Evolutionary conservation across 2,797 vertebrate genomes (phyloP).

Genomic region (Argentina silus): DNA sequence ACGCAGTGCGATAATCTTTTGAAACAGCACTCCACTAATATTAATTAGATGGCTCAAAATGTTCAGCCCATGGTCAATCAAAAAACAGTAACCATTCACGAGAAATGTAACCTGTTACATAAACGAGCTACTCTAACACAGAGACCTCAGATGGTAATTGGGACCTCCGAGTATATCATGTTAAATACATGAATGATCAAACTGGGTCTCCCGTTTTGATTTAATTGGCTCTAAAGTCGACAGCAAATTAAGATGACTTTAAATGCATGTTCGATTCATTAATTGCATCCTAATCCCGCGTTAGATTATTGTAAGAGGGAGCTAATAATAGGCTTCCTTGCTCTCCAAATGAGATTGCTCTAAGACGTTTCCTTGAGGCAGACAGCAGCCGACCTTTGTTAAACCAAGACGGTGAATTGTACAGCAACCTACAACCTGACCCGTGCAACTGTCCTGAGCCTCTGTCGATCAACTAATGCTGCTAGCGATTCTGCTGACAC

Average conservation of each 20-base stretch:
- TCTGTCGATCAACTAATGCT: constrained; percentile 64
- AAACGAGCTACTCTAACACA: not conserved
- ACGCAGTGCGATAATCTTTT: not conserved
- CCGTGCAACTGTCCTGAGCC: constrained; percentile 51
- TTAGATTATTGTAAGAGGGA: constrained; percentile 48
- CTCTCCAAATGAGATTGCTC: constrained; percentile 70
- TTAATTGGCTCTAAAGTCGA: not conserved
- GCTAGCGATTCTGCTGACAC: constrained; percentile 53
- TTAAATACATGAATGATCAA: too few species aligned
- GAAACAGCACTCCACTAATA: not conserved
- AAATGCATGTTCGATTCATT: constrained; percentile 46
- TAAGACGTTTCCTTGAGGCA: constrained; percentile 69
- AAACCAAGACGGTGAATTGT: constrained; percentile 65
- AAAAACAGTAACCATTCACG: not conserved
- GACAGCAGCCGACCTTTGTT: constrained; percentile 72
- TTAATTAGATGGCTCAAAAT: too few species aligned
- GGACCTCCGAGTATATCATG: too few species aligned
- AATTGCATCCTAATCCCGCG: constrained; percentile 54
- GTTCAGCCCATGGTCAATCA: not conserved
- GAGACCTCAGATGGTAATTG: not conserved
- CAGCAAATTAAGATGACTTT: constrained; percentile 13
- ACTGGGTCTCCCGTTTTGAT: too few species aligned
- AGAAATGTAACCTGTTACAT: not conserved
- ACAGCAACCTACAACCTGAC: constrained; percentile 40
- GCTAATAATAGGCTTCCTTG: constrained; percentile 74